Evolutionary conservation across 1,140 invertebrate species (phyloP).

Genomic region (Temnothorax curvispinosus): DNA sequence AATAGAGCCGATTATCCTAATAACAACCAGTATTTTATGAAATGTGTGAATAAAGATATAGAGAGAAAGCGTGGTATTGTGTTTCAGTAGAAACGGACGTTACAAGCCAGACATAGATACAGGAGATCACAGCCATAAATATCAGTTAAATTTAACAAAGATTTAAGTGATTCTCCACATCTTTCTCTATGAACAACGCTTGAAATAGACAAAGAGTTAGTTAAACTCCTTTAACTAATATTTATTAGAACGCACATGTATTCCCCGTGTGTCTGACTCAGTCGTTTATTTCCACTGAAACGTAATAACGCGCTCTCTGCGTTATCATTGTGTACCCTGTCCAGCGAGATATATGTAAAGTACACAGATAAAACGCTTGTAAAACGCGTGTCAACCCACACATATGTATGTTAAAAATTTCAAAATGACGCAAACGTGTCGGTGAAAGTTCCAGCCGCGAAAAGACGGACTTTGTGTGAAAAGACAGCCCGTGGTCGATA

Average conservation of each 20-base stretch:
- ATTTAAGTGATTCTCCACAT: neutral
- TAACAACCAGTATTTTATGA: conserved; percentile 9
- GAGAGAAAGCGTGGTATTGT: neutral
- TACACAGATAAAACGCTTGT: neutral
- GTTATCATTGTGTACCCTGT: neutral
- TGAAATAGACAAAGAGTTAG: conserved; percentile 7
- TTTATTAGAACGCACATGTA: conserved; percentile 8
- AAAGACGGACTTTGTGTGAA: conserved; percentile 41
- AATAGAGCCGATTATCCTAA: neutral
- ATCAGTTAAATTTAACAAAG: conserved; percentile 41
- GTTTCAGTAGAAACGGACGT: neutral
- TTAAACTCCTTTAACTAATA: conserved; percentile 37
- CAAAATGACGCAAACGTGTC: conserved; percentile 43
- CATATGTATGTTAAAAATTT: conserved; percentile 6
- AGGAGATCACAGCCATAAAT: neutral
- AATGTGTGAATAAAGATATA: neutral
- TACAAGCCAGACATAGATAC: neutral
- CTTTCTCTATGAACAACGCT: neutral
- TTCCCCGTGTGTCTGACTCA: neutral
- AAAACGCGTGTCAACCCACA: neutral
- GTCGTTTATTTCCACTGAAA: neutral
- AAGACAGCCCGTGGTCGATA: conserved; percentile 68
- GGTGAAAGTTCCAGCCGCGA: conserved; percentile 18
- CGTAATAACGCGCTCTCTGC: neutral
- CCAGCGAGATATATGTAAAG: neutral